Conservation (phyloP, 2,113 vertebrate genomes). For the Brachypteracias leptosomus region DNA sequence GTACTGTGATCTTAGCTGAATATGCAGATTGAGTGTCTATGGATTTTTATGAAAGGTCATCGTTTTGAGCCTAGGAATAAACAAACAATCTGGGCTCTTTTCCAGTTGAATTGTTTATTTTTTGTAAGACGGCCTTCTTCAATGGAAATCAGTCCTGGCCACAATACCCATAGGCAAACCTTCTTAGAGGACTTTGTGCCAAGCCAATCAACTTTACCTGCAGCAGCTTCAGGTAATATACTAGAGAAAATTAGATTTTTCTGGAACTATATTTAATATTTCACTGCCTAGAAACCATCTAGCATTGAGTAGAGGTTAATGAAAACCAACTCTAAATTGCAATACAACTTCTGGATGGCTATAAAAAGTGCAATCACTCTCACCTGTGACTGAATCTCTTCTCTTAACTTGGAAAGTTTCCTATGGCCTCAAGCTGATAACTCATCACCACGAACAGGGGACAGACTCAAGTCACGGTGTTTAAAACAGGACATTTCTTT, state of each 20-base stretch:
- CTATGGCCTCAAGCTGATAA: neutral
- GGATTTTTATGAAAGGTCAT: slow-evolving; percentile 12
- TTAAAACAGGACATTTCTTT: neutral
- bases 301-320: neutral
- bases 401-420: neutral
- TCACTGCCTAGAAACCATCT: neutral
- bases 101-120: neutral
- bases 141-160: neutral
- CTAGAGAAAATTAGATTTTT: slow-evolving; percentile 1
- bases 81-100: slow-evolving; percentile 6
- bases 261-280: neutral
- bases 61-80: slow-evolving; percentile 24
- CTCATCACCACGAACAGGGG: accelerated
- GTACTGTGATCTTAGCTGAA: neutral
- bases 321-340: neutral
- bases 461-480: neutral
- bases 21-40: neutral
- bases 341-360: neutral
- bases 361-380: neutral
- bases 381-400: neutral
- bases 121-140: neutral
- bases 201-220: neutral
- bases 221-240: neutral
- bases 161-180: neutral
- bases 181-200: neutral